Percentiles rank a stretch among this genome's conserved stretches.
These are phyloP conservation scores for Rutilus rutilus DNA, from an alignment of 2,113 vertebrate species.

Conservation along the genomic window DNA sequence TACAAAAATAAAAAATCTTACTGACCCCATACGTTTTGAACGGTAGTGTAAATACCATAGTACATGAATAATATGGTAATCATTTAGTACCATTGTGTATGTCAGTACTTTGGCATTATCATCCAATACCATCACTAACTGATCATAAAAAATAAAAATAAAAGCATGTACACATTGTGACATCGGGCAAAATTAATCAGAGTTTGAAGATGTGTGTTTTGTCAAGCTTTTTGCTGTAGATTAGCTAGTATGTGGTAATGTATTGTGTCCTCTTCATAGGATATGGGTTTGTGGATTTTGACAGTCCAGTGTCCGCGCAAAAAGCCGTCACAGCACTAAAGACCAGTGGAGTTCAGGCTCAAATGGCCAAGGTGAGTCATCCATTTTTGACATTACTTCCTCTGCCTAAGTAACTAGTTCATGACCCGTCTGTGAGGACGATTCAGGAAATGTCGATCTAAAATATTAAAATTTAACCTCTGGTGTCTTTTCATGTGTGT, in stretches of 20 bases:
- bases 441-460: conserved; percentile 6
- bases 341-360: conserved; percentile 94
- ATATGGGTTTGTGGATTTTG: conserved; percentile 99
- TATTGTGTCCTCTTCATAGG: conserved; percentile 75
- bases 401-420: neutral
- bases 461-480: neutral
- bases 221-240: neutral
- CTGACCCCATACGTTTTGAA: neutral
- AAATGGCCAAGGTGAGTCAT: conserved; percentile 96
- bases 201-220: neutral
- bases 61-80: neutral
- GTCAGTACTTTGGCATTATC: neutral
- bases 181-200: neutral
- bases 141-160: neutral
- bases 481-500: neutral
- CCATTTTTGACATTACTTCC: conserved; percentile 6
- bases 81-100: neutral
- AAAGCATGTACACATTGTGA: neutral
- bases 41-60: neutral
- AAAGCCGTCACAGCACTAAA: conserved; percentile 97
- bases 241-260: neutral
- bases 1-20: neutral
- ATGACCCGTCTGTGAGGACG: neutral
- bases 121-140: neutral
- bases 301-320: conserved; percentile 94